Evolutionary conservation across 2,797 vertebrate species (phyloP).

Genomic region (Coccyzus lansbergi): DNA sequence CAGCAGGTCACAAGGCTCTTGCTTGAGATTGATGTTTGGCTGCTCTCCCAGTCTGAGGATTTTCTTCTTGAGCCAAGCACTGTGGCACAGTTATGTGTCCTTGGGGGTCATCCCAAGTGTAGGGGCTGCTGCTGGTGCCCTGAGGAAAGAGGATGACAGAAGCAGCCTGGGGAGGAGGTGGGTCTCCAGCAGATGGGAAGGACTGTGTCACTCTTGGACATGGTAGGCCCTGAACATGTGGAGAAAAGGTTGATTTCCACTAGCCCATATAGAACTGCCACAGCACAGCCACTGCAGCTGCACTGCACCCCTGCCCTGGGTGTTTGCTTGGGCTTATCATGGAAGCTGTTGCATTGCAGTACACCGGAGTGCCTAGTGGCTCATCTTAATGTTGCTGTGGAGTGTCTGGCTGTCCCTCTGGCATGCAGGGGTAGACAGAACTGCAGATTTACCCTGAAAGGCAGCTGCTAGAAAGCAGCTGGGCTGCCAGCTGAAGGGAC

Average conservation of each 20-base stretch:
- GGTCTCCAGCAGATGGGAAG: background rate
- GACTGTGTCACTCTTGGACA: background rate
- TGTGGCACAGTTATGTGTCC: background rate
- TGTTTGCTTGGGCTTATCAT: background rate
- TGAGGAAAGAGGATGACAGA: background rate
- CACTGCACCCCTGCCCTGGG: background rate
- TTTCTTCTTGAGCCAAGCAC: background rate
- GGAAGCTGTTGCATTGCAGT: background rate
- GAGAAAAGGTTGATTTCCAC: background rate
- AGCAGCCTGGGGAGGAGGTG: background rate
- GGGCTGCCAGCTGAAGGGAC: background rate
- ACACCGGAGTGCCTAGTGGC: background rate
- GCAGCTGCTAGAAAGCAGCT: background rate
- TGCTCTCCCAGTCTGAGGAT: background rate
- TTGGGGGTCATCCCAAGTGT: accelerated
- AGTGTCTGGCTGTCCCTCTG: background rate
- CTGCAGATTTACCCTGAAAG: background rate
- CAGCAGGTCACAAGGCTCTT: background rate
- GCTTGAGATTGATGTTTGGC: background rate
- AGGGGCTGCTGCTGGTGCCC: background rate
- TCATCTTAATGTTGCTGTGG: background rate
- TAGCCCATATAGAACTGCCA: background rate
- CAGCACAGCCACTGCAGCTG: background rate
- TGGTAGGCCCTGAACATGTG: accelerated
- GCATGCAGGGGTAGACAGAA: background rate